Evolutionary conservation across 2,797 vertebrate genomes (phyloP).

Genomic region (Clarias pachynema): DNA sequence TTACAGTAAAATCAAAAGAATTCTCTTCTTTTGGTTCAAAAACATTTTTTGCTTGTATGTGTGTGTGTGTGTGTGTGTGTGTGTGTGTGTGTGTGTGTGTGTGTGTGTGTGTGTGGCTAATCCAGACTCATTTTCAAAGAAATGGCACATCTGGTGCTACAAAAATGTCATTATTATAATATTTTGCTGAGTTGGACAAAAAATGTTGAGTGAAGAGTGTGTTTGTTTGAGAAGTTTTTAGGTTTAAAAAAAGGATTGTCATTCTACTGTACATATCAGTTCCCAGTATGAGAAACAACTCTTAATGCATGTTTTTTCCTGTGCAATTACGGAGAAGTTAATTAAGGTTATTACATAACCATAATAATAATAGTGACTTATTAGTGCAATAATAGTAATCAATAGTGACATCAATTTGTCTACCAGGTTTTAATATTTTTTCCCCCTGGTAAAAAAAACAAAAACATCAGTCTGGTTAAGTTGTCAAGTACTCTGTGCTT

Average conservation of each 20-base stretch:
- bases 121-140: not conserved
- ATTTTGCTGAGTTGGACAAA: not conserved
- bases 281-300: not conserved
- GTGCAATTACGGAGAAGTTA: not conserved
- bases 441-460: not conserved
- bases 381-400: not conserved
- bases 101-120: no score
- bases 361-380: no score
- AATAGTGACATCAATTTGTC: not conserved
- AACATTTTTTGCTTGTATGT: not conserved
- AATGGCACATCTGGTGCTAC: not conserved
- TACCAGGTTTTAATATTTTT: no score
- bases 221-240: not conserved
- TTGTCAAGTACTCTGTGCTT: not conserved
- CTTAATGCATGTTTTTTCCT: not conserved
- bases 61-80: not conserved
- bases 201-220: not conserved
- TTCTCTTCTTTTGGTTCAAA: not conserved
- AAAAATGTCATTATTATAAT: not conserved
- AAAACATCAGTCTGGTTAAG: not conserved
- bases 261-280: not conserved
- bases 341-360: not conserved
- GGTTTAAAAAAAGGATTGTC: not conserved
- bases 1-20: not conserved
- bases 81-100: no score